Evolutionary conservation across 2,113 vertebrate genomes (phyloP).

Genomic region (Podocnemis expansa): DNA sequence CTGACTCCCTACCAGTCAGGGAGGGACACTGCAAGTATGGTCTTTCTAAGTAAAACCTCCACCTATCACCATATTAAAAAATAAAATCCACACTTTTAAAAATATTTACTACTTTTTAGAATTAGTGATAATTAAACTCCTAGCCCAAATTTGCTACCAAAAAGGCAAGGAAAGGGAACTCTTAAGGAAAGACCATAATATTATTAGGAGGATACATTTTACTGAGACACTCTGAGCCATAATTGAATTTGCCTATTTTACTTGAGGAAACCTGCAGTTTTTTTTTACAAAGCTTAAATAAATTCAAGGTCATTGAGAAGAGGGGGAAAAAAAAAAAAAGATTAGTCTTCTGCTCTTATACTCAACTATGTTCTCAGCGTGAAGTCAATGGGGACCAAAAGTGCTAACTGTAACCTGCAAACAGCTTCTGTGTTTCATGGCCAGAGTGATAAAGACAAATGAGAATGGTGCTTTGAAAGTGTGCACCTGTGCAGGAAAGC

Average conservation of each 20-base stretch:
- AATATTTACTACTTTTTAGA: not conserved
- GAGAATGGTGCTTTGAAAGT: not conserved
- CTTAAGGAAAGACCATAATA: not conserved
- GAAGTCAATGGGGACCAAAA: not conserved
- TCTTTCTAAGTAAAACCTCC: not conserved
- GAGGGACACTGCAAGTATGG: not conserved
- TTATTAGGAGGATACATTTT: not conserved
- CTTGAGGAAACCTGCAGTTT: not conserved
- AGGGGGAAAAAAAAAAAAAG: not conserved
- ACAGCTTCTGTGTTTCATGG: slow-evolving; percentile 2
- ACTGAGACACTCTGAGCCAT: not conserved
- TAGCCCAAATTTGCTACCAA: not conserved
- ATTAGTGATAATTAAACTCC: not conserved
- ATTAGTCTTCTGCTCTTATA: not conserved
- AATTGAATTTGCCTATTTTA: not conserved
- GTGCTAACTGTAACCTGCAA: not conserved
- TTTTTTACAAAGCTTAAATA: not conserved
- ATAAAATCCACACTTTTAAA: not conserved
- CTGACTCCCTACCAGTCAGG: not conserved
- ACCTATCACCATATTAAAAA: not conserved
- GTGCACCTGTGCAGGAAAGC: not conserved
- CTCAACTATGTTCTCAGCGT: not conserved
- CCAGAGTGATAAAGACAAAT: not conserved
- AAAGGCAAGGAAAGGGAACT: rapidly evolving
- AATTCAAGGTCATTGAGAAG: slow-evolving; percentile 1